Conservation (phyloP, 2,888 invertebrate species). For the Copidosoma aretas region DNA sequence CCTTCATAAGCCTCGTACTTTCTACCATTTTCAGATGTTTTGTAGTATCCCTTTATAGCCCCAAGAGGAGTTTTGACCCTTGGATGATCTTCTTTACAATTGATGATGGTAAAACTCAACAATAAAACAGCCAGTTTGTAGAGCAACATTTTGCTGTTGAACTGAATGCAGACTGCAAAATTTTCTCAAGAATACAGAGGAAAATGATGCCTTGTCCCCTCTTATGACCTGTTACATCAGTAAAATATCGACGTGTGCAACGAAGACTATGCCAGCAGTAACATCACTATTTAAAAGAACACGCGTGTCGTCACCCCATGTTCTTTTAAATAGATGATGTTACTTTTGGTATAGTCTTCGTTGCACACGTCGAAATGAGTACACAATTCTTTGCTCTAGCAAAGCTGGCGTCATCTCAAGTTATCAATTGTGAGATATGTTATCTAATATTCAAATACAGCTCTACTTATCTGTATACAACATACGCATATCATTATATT, state of each 20-base stretch:
- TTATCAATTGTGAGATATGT: slow-evolving; percentile 20
- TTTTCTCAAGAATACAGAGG: background rate
- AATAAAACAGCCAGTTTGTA: slow-evolving; percentile 9
- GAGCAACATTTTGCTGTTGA: slow-evolving; percentile 20
- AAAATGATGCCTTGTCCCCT: slow-evolving; percentile 8
- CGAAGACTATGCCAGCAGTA: no score
- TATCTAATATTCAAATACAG: slow-evolving; percentile 11
- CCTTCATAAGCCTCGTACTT: slow-evolving; percentile 54
- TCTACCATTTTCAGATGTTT: slow-evolving; percentile 49
- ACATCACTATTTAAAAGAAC: no score
- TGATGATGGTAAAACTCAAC: slow-evolving; percentile 11
- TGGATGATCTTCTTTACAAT: slow-evolving; percentile 40
- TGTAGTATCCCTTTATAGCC: slow-evolving; percentile 49
- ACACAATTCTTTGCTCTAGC: background rate
- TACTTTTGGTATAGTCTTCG: no score
- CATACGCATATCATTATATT: no score
- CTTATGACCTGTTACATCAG: no score
- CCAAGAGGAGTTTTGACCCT: slow-evolving; percentile 50
- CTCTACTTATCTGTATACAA: background rate
- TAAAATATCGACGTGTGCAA: no score
- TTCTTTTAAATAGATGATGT: no score
- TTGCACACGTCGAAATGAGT: no score
- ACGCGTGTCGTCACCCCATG: no score
- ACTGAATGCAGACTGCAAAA: slow-evolving; percentile 6
- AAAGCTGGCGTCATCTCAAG: background rate